Conservation (phyloP, 2,113 vertebrate species). For the Odontophorus gujanensis region DNA sequence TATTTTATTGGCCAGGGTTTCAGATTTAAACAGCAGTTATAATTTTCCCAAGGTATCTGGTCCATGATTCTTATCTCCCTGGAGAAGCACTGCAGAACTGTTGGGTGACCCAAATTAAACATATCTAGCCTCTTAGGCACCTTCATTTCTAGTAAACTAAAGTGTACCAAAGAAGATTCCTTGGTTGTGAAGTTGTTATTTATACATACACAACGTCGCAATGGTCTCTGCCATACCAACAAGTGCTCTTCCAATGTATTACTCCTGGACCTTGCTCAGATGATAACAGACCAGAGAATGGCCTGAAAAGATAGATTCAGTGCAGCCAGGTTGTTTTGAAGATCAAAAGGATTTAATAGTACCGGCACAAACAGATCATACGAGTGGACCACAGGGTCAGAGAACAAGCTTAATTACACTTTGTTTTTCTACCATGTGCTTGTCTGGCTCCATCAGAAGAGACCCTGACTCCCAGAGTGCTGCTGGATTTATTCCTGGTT, state of each 20-base stretch:
- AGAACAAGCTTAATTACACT: background rate
- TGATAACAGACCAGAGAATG: background rate
- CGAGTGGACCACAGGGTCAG: background rate
- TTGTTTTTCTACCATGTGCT: background rate
- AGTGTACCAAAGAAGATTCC: background rate
- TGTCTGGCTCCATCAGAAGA: background rate
- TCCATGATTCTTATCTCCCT: background rate
- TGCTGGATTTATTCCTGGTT: background rate
- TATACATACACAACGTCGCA: background rate
- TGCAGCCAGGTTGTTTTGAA: background rate
- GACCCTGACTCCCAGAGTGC: background rate
- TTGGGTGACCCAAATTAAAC: background rate
- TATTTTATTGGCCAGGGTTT: background rate
- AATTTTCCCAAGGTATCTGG: background rate
- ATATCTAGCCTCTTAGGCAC: background rate
- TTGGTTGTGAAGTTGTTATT: background rate
- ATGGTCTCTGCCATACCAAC: background rate
- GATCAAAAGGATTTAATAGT: background rate
- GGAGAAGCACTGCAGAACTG: background rate
- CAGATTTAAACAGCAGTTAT: background rate
- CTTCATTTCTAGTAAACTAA: background rate
- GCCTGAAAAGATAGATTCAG: background rate
- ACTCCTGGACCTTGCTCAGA: background rate
- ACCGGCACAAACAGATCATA: background rate
- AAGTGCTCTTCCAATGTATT: background rate